Conservation (phyloP, 1,140 invertebrate species). For the Centruroides vittatus region DNA sequence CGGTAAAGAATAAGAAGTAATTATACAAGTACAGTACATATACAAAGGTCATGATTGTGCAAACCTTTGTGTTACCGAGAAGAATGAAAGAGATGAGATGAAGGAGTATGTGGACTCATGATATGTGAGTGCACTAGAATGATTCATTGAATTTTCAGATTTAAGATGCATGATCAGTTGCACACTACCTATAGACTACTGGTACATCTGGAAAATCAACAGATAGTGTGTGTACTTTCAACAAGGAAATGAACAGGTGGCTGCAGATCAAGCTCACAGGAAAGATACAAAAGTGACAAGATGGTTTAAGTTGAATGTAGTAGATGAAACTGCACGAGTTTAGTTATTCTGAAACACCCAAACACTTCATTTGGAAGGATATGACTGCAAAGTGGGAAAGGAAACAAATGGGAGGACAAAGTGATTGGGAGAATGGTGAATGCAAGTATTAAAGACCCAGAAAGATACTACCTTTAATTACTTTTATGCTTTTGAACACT, state of each 20-base stretch:
- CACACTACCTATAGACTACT: conserved; percentile 28
- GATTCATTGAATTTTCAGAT: conserved; percentile 16
- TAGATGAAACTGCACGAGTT: conserved; percentile 1
- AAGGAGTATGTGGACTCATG: conserved; percentile 11
- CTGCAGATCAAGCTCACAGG: neutral
- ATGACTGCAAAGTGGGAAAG: neutral
- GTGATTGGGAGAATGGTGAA: conserved; percentile 18
- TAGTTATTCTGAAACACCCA: conserved; percentile 20
- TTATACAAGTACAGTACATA: conserved; percentile 25
- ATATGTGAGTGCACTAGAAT: conserved; percentile 21
- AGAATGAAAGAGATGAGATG: conserved; percentile 17
- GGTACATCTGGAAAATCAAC: conserved; percentile 34
- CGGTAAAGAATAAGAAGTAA: conserved; percentile 24
- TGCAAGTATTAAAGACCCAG: conserved; percentile 11
- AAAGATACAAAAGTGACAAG: conserved; percentile 6
- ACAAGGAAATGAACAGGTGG: neutral
- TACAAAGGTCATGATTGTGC: conserved; percentile 25
- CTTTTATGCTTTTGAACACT: conserved; percentile 18
- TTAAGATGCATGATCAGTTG: conserved; percentile 27
- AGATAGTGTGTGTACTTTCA: conserved; percentile 24
- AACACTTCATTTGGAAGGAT: conserved; percentile 12
- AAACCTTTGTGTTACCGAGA: conserved; percentile 9
- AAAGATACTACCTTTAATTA: conserved; percentile 18
- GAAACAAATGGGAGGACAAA: neutral
- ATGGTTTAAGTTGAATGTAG: conserved; percentile 13